These are phyloP conservation scores for Anorthoa munda DNA, from an alignment of 2,888 invertebrate species.

Conservation along the genomic window DNA sequence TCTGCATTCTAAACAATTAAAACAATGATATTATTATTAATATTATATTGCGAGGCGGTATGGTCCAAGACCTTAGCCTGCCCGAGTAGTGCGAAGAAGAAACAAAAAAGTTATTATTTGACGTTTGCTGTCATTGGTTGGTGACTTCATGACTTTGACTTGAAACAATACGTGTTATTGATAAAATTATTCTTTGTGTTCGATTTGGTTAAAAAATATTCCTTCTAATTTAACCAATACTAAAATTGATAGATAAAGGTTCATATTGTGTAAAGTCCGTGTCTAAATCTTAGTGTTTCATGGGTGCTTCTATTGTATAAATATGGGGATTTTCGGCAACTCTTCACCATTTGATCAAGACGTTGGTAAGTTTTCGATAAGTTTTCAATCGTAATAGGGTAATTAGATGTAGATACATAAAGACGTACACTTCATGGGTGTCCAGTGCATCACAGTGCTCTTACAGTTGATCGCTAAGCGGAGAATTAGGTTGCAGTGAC, in stretches of 20 bases:
- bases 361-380: conserved; percentile 61
- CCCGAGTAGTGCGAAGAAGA: no score
- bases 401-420: not conserved
- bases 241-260: not conserved
- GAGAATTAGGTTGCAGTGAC: not conserved
- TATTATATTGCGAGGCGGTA: no score
- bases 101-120: no score
- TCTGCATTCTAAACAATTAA: no score
- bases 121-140: not conserved
- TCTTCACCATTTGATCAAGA: conserved; percentile 66
- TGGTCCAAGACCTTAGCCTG: no score
- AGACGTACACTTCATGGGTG: not conserved
- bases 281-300: conserved; percentile 20
- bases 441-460: not conserved
- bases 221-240: not conserved
- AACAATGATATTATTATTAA: no score
- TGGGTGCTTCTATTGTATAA: conserved; percentile 23
- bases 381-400: not conserved
- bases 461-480: not conserved
- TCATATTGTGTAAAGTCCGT: conserved; percentile 6
- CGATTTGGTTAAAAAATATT: not conserved
- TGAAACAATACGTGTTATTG: not conserved
- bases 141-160: not conserved
- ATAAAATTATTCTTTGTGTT: conserved; percentile 29
- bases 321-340: conserved; percentile 64